Evolutionary conservation across 2,113 vertebrate species (phyloP), one percentile per base, ranked within the genome.

Genomic region (Misgurnus mizolepis): DNA sequence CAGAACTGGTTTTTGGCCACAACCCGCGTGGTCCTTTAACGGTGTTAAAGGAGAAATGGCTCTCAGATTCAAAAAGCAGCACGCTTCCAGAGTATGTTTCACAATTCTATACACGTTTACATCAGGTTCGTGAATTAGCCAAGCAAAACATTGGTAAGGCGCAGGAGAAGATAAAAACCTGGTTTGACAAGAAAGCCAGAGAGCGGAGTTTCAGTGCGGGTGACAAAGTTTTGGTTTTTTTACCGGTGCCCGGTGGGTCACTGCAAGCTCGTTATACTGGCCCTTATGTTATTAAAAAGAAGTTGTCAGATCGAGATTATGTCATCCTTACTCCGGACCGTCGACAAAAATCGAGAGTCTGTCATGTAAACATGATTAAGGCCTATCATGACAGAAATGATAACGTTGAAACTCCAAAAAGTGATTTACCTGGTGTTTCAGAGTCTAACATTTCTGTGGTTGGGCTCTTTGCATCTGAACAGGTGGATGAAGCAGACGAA

Each of bases 281-380:
- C 27, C 27, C 27, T 14, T 81, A 81, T 17, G 4, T 8, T 0
- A 43, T 81, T 6, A 15, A 81, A 4, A 3, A 34, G 10, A 75
- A 60, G 12, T 47, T 34, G 3, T 34, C 50, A 40, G 71, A 49
- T 14, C 45, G 62, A 11, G 55, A 81, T 15, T 77, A 62, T 27
- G 39, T 81, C 9, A 55, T 82, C 17, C 6, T 47, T 9, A 77
- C 74, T 14, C 58, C 73, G 3, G 80, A 82, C 4, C 34, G 39
- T 15, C 40, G 39, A 7, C 4, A 14, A 3, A 77, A 82, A 18
- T 34, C 27, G 27, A 34, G 27, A 34, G 27, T 34, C 27, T 34
- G 27, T 3, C 27, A 34, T 34, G 27, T 34, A 34, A 34, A 34
- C 3, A 82, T 78, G 47, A 9, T 82, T 6, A 80, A 80, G 45